Evolutionary conservation across 2,888 invertebrate species (phyloP), one percentile per base, ranked within the genome.

Genomic region (Eledona agricola): DNA sequence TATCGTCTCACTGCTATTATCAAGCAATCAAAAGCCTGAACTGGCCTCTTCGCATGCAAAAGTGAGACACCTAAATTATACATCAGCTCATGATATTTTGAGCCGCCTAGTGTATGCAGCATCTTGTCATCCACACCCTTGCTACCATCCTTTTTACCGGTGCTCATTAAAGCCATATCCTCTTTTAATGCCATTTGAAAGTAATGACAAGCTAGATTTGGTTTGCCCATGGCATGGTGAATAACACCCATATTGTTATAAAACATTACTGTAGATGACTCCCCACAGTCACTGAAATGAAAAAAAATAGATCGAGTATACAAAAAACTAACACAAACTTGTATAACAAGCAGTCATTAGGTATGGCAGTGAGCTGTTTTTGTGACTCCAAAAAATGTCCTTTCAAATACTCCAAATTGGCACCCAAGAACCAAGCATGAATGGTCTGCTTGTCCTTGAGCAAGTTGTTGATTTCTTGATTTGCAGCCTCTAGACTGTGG

Each of bases 11-110:
- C 86, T 1, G 91, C 91, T 74, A 93, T 88, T 6, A 92, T 85
- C 26, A 96, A 83, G 73, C 92, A 94, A 69, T 94, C 93, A 76
- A 97, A 96, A 0, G 97, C 96, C 66, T 90, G 88, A 54, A 83
- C 81, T 0, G 92, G 85, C 64, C 90, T 86, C 45, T 88, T 88
- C 17, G 91, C 85, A 69, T 91, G 88, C 25, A 97, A 80, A 65
- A 95, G 79, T 9, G 91, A 84, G 43, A 96, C 82, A 0, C 93
- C 95, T 60, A 93, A 79, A 77, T 93, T 95, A 72, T 89, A 92
- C 71, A 91, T 79, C 38, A 88, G 68, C 70, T 86, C 85, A 59
- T 83, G 81, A 69, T 84, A 83, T 59, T 79, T 81, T 58, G 83
- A 85, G 38, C 81, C 79, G 3, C 83, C 82, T 42, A 85, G 72